Base-by-base conservation (phyloP, 2,797 vertebrate genomes). In the Sebastes wilsoni region DNA sequence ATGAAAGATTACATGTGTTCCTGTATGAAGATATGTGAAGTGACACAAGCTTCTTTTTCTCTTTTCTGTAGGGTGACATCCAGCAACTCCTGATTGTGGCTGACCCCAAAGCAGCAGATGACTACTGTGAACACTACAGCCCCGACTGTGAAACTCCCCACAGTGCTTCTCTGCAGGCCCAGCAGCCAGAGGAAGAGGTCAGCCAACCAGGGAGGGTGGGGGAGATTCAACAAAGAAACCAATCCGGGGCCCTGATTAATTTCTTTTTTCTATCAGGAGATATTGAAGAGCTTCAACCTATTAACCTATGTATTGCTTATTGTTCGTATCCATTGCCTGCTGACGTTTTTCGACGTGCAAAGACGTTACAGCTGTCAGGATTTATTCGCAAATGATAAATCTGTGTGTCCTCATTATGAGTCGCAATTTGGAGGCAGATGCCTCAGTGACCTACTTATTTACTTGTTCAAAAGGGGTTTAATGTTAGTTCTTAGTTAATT, bases 121-220 rank as follows among this genome's bases (percentile, higher is more conserved):
- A 99, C 94, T 99, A 99, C 94, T 99, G 99, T 93, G 97, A 98
- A 91, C 97, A 99, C 89, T 99, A 98, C 82, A 99, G 97, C 91
- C 97, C 98, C 0, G 98, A 99, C 95, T 99, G 99, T 94, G 96
- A 97, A 85, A 97, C 95, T n/a, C 96, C 97, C 8, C 96, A 96
- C 70, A 90, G 96, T 28, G 92, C 96, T 65, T 92, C 95, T 55
- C 94, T 97, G 66, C 98, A 99, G 88, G 98, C 98, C 76, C 98
- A 99, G 94, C 95, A 99, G 84, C 97, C 98, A 12, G 97, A 97
- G 36, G 95, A 97, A 90, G 97, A 99, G 95, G 97, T 98, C 88
- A 94, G 91, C 73, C 75, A 84, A 60, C 73, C 34, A 13, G 75
- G 74, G 81, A 81, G 64, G 18, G 46, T 61, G 80, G 75, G 75